Evolutionary conservation across 2,888 invertebrate species (phyloP), one percentile per base, ranked within the genome.

Genomic region (Linnaemya vulpina): DNA sequence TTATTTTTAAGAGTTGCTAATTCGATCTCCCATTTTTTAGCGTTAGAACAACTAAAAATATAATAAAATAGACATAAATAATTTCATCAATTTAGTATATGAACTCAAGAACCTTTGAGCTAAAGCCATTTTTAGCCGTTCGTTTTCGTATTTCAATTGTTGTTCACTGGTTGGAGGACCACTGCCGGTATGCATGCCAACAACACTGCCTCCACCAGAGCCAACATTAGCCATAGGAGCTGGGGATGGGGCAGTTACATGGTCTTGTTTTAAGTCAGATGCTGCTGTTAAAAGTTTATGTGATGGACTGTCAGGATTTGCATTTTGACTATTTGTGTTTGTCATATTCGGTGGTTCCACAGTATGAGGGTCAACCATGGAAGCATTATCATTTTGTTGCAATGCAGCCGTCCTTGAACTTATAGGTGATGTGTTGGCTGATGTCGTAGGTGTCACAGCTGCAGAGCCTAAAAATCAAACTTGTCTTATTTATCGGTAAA

Each of bases 11-110:
- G 93, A 1, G 98, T 98, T 65, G 97, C 96, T 88, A 99, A 93
- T 93, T 99, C 99, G 55, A 98, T 96, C 94, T 99, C 99, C 99
- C 99, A 99, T 92, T 99, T 98, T 93, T 98, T 99, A 11, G 98
- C 98, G 93, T 99, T 99, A 53, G 98, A 97, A 67, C 98, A 99
- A 93, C 99, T 98, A 93, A 62, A 92, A 92, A 17, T 60, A 68
- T 17, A 63, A 8, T 30, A 65, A 15, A 67, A 62, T 7, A 5
- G 30, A 30, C 30, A 5, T 30, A 13, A 11, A 58, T 13, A 22
- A 11, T 53, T 51, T 10, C 71, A 22, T 25, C 3, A 60, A 13
- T 4, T 35, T 51, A 10, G n/a, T 35, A 10, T 1, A 40, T n/a
- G 1, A 17, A 51, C 20, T 1, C 3, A 38, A 35, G 30, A 91